Percentiles rank a stretch among this genome's conserved stretches.
phyloP scores from a whole-genome alignment of 2,888 invertebrate species.

The Lithodes maja region DNA sequence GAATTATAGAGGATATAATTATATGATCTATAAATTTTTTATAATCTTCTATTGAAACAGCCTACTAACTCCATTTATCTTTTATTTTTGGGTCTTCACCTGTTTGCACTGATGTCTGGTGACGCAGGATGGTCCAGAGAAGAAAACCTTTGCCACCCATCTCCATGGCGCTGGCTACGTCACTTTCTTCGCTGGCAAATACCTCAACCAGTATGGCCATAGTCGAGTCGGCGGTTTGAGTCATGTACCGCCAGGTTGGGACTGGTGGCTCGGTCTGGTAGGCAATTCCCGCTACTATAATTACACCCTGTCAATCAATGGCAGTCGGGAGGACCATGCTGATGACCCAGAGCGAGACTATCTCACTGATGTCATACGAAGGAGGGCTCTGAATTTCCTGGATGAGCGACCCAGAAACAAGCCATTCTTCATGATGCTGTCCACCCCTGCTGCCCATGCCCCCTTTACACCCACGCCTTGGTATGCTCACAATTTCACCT shows the following conservation, averaged over 20 bases:
- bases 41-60: no score
- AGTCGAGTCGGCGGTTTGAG: constrained; percentile 79
- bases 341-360: constrained; percentile 80
- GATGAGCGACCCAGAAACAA: constrained; percentile 64
- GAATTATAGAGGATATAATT: no score
- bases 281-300: constrained; percentile 96
- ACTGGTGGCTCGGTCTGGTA: constrained; percentile 89
- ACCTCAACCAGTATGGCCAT: constrained; percentile 85
- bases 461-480: constrained; percentile 89
- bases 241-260: constrained; percentile 89
- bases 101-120: background rate
- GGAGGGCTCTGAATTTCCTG: constrained; percentile 74
- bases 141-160: constrained; percentile 81
- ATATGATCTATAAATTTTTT: no score
- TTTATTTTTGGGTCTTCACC: no score
- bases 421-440: constrained; percentile 89
- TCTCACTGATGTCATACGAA: constrained; percentile 86
- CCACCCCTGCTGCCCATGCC: constrained; percentile 90
- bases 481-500: constrained; percentile 80
- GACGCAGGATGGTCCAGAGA: constrained; percentile 77
- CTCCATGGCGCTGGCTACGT: constrained; percentile 82
- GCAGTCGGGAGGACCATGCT: constrained; percentile 80
- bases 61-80: no score
- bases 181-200: constrained; percentile 96
- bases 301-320: constrained; percentile 89